A percentile compares a stretch with the other conserved stretches of the same genome.
phyloP scores from a whole-genome alignment of 2,113 vertebrate genomes.

The Australoheros scitulus region DNA sequence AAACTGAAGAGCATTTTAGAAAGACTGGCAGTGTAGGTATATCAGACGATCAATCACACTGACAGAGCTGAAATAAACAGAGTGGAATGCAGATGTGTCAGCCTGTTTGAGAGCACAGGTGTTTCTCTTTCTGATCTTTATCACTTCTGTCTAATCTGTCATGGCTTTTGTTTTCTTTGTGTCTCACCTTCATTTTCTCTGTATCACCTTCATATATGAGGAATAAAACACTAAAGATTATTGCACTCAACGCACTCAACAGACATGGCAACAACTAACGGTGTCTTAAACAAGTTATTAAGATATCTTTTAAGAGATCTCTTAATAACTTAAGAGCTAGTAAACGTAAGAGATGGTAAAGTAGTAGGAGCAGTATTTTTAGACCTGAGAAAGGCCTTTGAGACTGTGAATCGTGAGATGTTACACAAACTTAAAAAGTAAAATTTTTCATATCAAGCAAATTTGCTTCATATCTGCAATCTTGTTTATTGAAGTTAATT shows the following conservation, averaged over 20 bases:
- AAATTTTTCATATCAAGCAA: too few species aligned
- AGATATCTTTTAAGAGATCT: too few species aligned
- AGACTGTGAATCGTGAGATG: too few species aligned
- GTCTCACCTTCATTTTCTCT: neutral
- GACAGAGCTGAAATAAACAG: constrained; percentile 64
- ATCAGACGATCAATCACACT: constrained; percentile 70
- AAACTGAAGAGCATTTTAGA: constrained; percentile 21
- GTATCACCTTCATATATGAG: neutral
- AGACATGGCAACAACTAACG: too few species aligned
- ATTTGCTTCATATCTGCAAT: too few species aligned
- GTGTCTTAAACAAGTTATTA: too few species aligned
- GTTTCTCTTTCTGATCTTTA: constrained; percentile 64
- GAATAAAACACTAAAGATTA: neutral
- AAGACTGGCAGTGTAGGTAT: constrained; percentile 46
- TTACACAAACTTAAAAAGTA: too few species aligned
- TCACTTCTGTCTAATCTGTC: constrained; percentile 53
- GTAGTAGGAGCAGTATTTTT: neutral
- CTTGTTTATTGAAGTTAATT: too few species aligned
- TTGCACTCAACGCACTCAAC: neutral
- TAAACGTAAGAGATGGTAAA: too few species aligned
- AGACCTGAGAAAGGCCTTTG: neutral
- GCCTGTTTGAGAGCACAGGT: constrained; percentile 57
- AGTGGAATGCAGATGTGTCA: constrained; percentile 52
- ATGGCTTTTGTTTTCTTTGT: constrained; percentile 11
- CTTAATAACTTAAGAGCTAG: too few species aligned